Conservation (phyloP, 2,797 vertebrate genomes). For the Sarcophilus harrisii region DNA sequence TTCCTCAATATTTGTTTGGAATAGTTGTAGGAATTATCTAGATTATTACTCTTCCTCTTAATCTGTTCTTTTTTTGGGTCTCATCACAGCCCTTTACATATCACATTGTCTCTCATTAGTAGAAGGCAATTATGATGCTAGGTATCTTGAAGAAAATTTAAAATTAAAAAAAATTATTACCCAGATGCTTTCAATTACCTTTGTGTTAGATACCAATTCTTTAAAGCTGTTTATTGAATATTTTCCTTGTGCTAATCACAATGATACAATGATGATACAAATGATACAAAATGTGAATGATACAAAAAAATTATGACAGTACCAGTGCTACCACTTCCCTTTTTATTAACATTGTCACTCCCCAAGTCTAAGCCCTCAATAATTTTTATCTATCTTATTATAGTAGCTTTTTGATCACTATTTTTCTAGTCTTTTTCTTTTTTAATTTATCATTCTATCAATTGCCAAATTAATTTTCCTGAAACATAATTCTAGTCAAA, state of each 20-base stretch:
- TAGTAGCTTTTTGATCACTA: background rate
- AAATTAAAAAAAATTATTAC: background rate
- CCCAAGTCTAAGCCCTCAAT: background rate
- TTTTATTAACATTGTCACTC: background rate
- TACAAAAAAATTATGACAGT: background rate
- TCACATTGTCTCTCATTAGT: background rate
- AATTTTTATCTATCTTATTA: background rate
- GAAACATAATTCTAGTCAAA: background rate
- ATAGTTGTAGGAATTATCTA: background rate
- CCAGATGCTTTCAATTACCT: background rate
- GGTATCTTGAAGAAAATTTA: background rate
- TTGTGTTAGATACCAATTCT: background rate
- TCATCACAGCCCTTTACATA: background rate
- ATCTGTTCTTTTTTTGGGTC: background rate
- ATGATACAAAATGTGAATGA: too few species aligned
- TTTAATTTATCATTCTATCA: background rate
- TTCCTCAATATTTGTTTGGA: background rate
- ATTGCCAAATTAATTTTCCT: background rate
- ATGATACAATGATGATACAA: too few species aligned
- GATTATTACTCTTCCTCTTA: background rate
- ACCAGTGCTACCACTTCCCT: background rate
- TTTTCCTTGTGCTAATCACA: background rate
- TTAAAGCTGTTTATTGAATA: background rate
- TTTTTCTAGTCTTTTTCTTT: background rate
- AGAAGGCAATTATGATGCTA: background rate